Base-by-base conservation (phyloP, 1,140 invertebrate genomes). In the Globodera rostochiensis region DNA sequence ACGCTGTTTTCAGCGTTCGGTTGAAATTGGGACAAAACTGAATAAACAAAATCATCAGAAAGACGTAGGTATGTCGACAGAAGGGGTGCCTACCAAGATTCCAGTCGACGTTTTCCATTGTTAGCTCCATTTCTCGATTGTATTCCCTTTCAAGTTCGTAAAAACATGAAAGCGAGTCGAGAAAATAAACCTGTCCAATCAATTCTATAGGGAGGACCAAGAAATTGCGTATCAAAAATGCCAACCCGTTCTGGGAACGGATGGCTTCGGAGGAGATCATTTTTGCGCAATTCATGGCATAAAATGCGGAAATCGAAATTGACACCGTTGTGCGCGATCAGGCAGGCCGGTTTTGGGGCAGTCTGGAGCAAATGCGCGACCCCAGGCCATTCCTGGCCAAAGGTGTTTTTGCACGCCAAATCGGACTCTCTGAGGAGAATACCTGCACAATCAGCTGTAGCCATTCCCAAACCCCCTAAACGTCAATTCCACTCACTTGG, bases 311-410 rank as follows among this genome's bases (percentile, higher is more conserved):
- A 83, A 74, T 86, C 85, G 47, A 85, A 86, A 25, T 78, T 71
- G 9, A 86, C 46, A 13, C 86, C 83, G 76, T 86, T 86, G 67
- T 86, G 85, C 21, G 86, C 85, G 60, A 86, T 76, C 53, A 87
- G 71, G 80, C 86, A 83, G 50, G 83, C 82, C 73, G 85, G 85
- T 67, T 86, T 86, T 46, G 77, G 80, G 11, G 76, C 36, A 25
- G 67, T 57, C 53, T 79, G 49, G 25, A 86, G 83, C 67, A 86
- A 49, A n/a, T 84, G 82, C 67, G 74, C 79, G 36, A 86, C 73
- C 19, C 82, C 85, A 3, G 82, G 85, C 85, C 85, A 86, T 74
- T 86, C 85, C 49, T 86, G 74, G 46, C 46, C 80, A 71, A 86
- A 86, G 13, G 83, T 76, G 50, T 74, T 74, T 64, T 86, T 86